These are phyloP conservation scores for Lophotis ruficrista DNA, from an alignment of 2,113 vertebrate genomes.

Conservation along the genomic window DNA sequence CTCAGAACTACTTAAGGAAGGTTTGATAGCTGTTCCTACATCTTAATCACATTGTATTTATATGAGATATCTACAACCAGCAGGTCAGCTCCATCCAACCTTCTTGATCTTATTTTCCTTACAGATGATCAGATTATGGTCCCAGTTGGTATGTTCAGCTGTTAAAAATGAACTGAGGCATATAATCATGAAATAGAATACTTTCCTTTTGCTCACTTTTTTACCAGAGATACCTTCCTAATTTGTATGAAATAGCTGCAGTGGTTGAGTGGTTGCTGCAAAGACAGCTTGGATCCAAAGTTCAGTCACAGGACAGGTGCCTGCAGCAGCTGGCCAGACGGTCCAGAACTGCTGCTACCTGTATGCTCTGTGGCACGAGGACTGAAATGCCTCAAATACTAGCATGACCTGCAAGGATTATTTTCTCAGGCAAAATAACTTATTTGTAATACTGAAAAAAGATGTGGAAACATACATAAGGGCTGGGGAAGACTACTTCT, in stretches of 20 bases:
- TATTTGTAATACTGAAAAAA: neutral
- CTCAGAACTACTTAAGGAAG: neutral
- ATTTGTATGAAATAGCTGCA: neutral
- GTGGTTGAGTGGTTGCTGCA: neutral
- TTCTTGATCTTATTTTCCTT: neutral
- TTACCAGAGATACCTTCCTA: neutral
- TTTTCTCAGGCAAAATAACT: neutral
- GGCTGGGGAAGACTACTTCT: neutral
- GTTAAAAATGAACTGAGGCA: neutral
- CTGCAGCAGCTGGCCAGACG: neutral
- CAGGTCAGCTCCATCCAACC: neutral
- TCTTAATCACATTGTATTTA: neutral
- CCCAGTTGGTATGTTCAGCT: neutral
- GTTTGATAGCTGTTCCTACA: neutral
- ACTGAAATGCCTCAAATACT: neutral
- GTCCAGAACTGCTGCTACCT: neutral
- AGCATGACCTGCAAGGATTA: neutral
- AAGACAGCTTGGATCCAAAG: neutral
- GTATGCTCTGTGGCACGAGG: fast-evolving
- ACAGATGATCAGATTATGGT: neutral
- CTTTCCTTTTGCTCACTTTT: neutral
- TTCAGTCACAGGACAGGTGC: neutral
- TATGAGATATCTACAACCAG: neutral
- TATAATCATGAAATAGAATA: neutral
- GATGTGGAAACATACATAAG: neutral